A percentile compares a stretch with the other conserved stretches of the same genome.
Evolutionary conservation across 1,140 invertebrate genomes (phyloP).

Genomic region (Bacillus rossius): DNA sequence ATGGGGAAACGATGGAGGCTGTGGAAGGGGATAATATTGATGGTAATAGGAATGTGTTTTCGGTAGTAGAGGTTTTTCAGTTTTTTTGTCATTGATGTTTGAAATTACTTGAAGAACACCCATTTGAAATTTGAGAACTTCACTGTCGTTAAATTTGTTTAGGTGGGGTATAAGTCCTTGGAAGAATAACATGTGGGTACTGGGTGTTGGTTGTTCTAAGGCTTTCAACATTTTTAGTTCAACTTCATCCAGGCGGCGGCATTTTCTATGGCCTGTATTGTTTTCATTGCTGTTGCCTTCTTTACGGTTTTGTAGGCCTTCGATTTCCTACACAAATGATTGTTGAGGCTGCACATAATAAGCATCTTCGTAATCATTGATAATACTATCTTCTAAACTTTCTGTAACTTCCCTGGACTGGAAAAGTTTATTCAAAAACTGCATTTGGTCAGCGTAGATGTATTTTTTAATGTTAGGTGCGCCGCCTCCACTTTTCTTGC

Average conservation of each 20-base stretch:
- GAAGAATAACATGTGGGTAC: neutral
- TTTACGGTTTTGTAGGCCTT: no score
- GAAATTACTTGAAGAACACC: constrained; percentile 6
- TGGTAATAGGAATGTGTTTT: no score
- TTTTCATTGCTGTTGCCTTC: no score
- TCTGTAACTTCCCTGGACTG: no score
- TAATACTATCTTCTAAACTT: no score
- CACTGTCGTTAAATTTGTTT: constrained; percentile 10
- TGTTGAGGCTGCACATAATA: neutral
- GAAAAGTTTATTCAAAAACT: no score
- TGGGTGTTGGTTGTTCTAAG: neutral
- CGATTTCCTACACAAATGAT: neutral
- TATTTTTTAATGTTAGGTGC: constrained; percentile 19
- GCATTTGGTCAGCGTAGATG: constrained; percentile 10
- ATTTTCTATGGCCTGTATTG: neutral
- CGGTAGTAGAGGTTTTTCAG: no score
- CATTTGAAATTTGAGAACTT: constrained; percentile 18
- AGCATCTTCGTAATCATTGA: neutral
- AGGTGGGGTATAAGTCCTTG: constrained; percentile 6
- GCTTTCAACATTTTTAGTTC: constrained; percentile 4
- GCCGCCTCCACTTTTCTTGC: constrained; percentile 17
- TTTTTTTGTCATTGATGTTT: neutral
- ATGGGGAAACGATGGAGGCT: no score
- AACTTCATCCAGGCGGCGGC: neutral
- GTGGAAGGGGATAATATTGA: no score